Conservation (phyloP, 2,113 vertebrate species). For the Proteles cristata region DNA sequence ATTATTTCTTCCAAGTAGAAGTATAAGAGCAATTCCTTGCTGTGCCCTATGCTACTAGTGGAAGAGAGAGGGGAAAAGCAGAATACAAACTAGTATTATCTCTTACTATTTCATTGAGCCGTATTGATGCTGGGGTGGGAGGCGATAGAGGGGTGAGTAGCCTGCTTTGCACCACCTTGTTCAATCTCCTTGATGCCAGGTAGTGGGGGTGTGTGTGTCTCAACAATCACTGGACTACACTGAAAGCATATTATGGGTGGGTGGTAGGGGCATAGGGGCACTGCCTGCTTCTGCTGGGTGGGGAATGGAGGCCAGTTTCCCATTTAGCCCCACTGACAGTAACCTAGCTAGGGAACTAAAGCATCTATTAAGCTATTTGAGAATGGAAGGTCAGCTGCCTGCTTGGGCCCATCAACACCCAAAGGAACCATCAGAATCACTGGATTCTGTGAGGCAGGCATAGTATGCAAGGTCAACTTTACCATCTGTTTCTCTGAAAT, state of each 20-base stretch:
- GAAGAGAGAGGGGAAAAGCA: not conserved
- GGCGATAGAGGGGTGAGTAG: not conserved
- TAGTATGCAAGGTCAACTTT: not conserved
- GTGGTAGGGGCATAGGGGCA: not conserved
- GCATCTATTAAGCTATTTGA: not conserved
- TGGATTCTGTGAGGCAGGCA: not conserved
- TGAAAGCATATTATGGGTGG: not conserved
- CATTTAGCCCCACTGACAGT: not conserved
- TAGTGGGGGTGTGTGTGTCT: no score
- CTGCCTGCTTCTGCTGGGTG: not conserved
- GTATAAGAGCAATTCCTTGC: not conserved
- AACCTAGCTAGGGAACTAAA: not conserved
- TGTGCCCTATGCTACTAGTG: not conserved
- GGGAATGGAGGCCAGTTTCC: no score
- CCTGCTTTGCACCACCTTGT: not conserved
- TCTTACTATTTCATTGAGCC: not conserved
- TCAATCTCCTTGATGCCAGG: not conserved
- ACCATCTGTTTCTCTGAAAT: not conserved
- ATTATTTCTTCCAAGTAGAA: not conserved
- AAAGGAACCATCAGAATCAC: not conserved
- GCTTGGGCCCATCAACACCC: not conserved
- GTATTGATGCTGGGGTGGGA: not conserved
- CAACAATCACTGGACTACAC: not conserved
- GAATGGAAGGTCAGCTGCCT: not conserved
- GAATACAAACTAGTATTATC: not conserved